These are phyloP conservation scores for Osmerus eperlanus DNA, from an alignment of 2,113 vertebrate genomes.

Conservation along the genomic window DNA sequence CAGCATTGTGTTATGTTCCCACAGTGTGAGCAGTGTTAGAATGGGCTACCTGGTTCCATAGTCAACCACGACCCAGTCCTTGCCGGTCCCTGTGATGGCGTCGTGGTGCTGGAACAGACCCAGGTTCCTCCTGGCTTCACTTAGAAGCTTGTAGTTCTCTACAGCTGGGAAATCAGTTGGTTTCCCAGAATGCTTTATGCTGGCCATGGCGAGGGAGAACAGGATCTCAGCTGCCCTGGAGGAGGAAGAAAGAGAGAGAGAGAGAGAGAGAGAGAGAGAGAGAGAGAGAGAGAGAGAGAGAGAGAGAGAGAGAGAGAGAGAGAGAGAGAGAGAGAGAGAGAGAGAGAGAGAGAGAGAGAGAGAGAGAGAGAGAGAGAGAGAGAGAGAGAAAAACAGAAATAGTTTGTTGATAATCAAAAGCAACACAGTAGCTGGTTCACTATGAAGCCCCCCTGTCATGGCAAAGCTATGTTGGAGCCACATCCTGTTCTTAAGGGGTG, in stretches of 20 bases:
- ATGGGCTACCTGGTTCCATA: conserved; percentile 85
- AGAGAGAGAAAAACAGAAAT: no score
- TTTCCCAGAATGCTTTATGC: conserved; percentile 69
- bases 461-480: no score
- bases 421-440: no score
- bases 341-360: background rate
- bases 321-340: background rate
- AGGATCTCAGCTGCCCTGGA: conserved; percentile 86
- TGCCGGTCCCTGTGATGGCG: conserved; percentile 86
- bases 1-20: no score
- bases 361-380: background rate
- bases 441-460: no score
- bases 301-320: background rate
- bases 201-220: conserved; percentile 80
- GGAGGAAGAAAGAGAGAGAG: conserved; percentile 2
- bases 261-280: background rate
- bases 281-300: background rate
- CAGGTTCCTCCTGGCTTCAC: conserved; percentile 78
- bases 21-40: background rate
- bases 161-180: conserved; percentile 72
- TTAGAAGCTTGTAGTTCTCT: conserved; percentile 74
- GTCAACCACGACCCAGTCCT: conserved; percentile 88
- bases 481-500: no score
- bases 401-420: no score
- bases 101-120: conserved; percentile 94